Conservation (phyloP, 2,113 vertebrate genomes). For the Bombycilla garrulus region DNA sequence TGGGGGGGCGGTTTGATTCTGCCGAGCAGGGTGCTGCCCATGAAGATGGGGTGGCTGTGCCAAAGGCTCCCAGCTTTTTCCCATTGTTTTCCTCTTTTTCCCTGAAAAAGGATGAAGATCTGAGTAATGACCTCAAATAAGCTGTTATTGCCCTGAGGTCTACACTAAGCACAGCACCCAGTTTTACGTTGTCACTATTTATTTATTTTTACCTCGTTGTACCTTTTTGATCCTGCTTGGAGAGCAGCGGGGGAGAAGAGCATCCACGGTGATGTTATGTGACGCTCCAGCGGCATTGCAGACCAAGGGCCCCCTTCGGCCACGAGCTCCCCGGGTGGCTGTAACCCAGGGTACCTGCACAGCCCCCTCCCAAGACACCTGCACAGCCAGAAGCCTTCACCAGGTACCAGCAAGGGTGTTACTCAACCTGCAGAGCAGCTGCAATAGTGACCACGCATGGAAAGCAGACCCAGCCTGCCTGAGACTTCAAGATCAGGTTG, state of each 20-base stretch:
- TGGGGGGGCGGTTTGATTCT: not conserved
- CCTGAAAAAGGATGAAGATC: not conserved
- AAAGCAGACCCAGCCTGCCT: not conserved
- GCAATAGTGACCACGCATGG: fast-evolving
- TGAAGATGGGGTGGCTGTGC: not conserved
- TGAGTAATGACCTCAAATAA: not conserved
- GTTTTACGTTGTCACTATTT: not conserved
- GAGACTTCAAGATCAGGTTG: not conserved
- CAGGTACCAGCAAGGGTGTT: fast-evolving
- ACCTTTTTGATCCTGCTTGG: not conserved
- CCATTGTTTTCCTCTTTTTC: not conserved
- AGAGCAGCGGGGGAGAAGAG: fast-evolving
- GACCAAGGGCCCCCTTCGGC: not conserved
- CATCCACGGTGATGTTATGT: fast-evolving
- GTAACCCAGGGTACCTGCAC: not conserved
- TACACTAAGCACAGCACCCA: not conserved
- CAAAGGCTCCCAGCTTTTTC: not conserved
- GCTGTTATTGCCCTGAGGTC: not conserved
- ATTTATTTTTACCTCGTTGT: not conserved
- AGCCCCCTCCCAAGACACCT: not conserved
- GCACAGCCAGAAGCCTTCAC: not conserved
- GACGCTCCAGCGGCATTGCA: not conserved
- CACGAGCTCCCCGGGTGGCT: fast-evolving
- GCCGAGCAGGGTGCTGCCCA: not conserved
- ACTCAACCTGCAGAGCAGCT: not conserved